phyloP scores from a whole-genome alignment of 2,113 vertebrate genomes.

The Microtus montanus region DNA sequence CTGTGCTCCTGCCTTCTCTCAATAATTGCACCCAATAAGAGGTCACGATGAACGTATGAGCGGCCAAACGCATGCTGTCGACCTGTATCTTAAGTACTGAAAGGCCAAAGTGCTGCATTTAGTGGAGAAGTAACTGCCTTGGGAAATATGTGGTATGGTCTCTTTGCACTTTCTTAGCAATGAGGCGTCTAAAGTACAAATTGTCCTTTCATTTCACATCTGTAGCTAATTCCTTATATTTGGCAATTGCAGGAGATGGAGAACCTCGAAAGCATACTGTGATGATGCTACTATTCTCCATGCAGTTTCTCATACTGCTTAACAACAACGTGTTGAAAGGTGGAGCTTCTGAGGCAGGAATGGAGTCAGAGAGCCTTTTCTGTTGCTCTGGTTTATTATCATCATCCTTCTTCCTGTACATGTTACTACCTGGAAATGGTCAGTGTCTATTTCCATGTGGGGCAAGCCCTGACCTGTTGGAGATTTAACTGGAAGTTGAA shows the following conservation, averaged over 20 bases:
- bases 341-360: background rate
- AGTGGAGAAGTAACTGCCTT: background rate
- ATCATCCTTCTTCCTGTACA: background rate
- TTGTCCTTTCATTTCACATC: slow-evolving; percentile 15
- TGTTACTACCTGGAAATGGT: background rate
- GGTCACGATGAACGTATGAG: slow-evolving; percentile 54
- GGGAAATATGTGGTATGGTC: background rate
- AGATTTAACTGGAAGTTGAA: background rate
- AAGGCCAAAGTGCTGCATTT: background rate
- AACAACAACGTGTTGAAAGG: background rate
- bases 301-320: background rate
- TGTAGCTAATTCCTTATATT: background rate
- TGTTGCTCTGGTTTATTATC: background rate
- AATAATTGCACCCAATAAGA: slow-evolving; percentile 49
- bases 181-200: background rate
- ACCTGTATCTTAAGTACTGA: slow-evolving; percentile 4
- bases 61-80: background rate
- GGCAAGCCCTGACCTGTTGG: background rate
- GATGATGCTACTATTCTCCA: background rate
- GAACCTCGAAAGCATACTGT: background rate
- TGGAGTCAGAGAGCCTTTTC: background rate
- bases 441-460: background rate
- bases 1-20: slow-evolving; percentile 56
- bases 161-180: slow-evolving; percentile 47
- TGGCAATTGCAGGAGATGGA: background rate